Base-by-base conservation (phyloP, 2,113 vertebrate genomes). In the Myocastor coypus region DNA sequence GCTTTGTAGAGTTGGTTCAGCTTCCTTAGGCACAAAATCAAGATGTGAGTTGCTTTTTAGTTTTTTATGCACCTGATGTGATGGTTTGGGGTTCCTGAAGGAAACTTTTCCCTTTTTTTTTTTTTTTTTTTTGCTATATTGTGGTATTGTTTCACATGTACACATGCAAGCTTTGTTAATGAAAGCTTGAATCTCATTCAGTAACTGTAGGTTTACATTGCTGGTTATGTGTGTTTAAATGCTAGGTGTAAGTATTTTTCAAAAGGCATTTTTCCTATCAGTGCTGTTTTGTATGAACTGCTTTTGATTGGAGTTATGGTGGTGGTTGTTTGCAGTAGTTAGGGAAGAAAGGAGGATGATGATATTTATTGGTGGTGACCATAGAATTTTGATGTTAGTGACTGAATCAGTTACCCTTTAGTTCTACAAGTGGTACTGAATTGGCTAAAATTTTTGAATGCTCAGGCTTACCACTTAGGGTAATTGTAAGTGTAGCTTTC, bases 51-150 rank as follows among this genome's bases (percentile, higher is more conserved):
- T 91, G 75, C 55, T 89, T 71, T 95, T 37, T 87, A 97, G 93
- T 40, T 78, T 96, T 75, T 61, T 57, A 11, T 93, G 84, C 73
- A 96, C 83, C 93, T 96, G 92, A 87, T 75, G 63, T 89, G 91
- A n/a, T 59, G 92, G 68, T 91, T 86, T 91, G 73, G 80, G 82
- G 42, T 82, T 95, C 63, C 86, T 88, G 82, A 95, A 94, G 89
- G 94, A 98, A 97, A 98, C 93, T 97, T 98, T 97, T 94, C n/a
- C 59, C 19, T 71, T 93, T 92, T n/a, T 82, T 81, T 91, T 20
- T 59, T 46, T 46, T 46, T 46, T 46, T 86, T 32, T 81, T 91
- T 20, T 59, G 22, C 28, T 83, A 8, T 83, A 50, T 57, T 80
- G 40, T 81, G 90, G 55, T 68, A 75, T 94, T 95, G 92, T 96